Percentiles rank a stretch among this genome's conserved stretches.
These are phyloP conservation scores for Sinhomidia bicolor DNA, from an alignment of 2,888 invertebrate species.

Conservation along the genomic window DNA sequence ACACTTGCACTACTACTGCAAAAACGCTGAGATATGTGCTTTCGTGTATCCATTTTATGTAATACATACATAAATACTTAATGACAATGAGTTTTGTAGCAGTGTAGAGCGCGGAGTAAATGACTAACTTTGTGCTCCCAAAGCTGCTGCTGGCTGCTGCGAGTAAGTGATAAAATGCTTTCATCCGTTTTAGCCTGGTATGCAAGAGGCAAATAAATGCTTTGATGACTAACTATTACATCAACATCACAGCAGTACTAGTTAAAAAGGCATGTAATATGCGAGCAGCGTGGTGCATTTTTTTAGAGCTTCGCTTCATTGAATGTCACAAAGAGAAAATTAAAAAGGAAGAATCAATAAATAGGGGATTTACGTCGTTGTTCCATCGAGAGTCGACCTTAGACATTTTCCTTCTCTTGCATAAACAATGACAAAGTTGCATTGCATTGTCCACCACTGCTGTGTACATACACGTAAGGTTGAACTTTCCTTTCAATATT, in stretches of 20 bases:
- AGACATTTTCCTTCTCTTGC: slow-evolving; percentile 20
- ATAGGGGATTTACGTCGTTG: slow-evolving; percentile 47
- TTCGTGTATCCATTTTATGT: neutral
- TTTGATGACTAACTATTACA: neutral
- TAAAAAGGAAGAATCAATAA: slow-evolving; percentile 65
- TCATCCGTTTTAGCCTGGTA: slow-evolving; percentile 26
- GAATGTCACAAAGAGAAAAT: slow-evolving; percentile 48
- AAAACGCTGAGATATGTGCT: too few relatives aligned
- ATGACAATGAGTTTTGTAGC: neutral
- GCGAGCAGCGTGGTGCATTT: slow-evolving; percentile 23
- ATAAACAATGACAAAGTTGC: neutral
- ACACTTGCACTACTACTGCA: too few relatives aligned
- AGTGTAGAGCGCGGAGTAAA: too few relatives aligned
- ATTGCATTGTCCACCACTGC: neutral
- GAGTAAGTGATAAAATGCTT: slow-evolving; percentile 29
- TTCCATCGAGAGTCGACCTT: too few relatives aligned
- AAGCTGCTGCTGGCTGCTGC: neutral
- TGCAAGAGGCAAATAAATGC: too few relatives aligned
- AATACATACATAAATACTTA: neutral
- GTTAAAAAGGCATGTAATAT: neutral
- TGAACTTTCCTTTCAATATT: too few relatives aligned
- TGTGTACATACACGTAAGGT: neutral
- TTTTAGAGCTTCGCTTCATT: slow-evolving; percentile 46
- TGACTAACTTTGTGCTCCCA: too few relatives aligned
- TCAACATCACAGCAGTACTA: neutral